Conservation (phyloP, 2,888 invertebrate species). For the Saturnia japonica region DNA sequence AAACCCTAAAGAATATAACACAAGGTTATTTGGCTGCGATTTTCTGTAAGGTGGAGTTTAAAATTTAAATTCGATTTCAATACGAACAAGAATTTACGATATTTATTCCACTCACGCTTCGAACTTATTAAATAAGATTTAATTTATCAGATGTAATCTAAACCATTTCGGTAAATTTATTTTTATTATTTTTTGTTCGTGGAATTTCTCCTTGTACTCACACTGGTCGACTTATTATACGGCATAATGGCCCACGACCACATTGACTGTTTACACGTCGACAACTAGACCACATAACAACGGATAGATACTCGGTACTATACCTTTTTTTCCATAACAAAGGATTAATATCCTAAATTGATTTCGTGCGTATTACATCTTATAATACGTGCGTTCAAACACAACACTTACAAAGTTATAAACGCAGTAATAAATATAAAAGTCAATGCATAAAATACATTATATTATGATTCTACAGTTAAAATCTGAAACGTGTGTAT, state of each 20-base stretch:
- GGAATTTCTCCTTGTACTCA: background rate
- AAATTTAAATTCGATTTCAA: background rate
- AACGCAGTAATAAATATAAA: too few relatives aligned
- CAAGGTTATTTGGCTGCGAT: too few relatives aligned
- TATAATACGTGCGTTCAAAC: too few relatives aligned
- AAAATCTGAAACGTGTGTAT: too few relatives aligned
- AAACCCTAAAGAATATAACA: too few relatives aligned
- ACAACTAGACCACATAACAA: background rate
- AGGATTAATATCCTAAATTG: slow-evolving; percentile 1
- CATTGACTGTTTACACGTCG: background rate
- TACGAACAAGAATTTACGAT: background rate
- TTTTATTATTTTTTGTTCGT: background rate
- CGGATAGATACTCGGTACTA: background rate
- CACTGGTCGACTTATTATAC: background rate
- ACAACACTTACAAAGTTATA: background rate
- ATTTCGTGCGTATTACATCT: background rate
- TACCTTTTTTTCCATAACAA: background rate
- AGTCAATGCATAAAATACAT: background rate
- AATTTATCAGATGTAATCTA: background rate
- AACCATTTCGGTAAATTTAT: background rate
- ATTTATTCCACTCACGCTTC: background rate
- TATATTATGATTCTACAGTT: background rate
- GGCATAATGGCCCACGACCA: background rate
- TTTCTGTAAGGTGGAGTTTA: too few relatives aligned
- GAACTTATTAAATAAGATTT: background rate